These are phyloP conservation scores for Zophobas morio DNA, from an alignment of 1,140 invertebrate genomes.

Conservation along the genomic window DNA sequence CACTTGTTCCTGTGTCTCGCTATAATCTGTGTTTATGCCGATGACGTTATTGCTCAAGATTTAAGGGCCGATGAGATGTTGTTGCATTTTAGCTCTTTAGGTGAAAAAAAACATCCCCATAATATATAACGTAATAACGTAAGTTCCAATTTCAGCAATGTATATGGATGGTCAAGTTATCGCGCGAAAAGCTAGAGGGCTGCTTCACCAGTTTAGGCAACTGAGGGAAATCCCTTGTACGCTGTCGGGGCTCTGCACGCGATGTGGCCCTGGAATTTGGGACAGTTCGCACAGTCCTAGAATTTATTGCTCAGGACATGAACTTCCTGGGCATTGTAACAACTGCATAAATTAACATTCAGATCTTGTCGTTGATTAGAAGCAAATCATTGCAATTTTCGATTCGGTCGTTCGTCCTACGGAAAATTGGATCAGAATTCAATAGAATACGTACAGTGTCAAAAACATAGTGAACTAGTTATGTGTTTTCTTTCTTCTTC, in stretches of 20 bases:
- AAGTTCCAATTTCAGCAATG: constrained; percentile 77
- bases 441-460: neutral
- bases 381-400: neutral
- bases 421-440: neutral
- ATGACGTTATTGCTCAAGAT: constrained; percentile 92
- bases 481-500: constrained; percentile 1
- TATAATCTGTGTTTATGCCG: constrained; percentile 92
- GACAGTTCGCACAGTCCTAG: constrained; percentile 89
- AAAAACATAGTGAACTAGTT: neutral
- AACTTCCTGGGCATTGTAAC: constrained; percentile 43
- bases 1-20: constrained; percentile 93
- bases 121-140: no score
- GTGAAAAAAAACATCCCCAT: constrained; percentile 60
- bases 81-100: constrained; percentile 92
- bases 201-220: constrained; percentile 91
- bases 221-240: constrained; percentile 90
- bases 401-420: neutral
- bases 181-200: constrained; percentile 90
- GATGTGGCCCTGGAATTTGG: constrained; percentile 94
- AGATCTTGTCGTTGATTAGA: neutral
- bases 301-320: constrained; percentile 74
- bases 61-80: constrained; percentile 94
- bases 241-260: constrained; percentile 86
- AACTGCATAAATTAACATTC: constrained; percentile 21
- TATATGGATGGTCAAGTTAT: constrained; percentile 96